Evolutionary conservation across 2,797 vertebrate genomes (phyloP).

Genomic region (Pseudocheirus occidentalis): DNA sequence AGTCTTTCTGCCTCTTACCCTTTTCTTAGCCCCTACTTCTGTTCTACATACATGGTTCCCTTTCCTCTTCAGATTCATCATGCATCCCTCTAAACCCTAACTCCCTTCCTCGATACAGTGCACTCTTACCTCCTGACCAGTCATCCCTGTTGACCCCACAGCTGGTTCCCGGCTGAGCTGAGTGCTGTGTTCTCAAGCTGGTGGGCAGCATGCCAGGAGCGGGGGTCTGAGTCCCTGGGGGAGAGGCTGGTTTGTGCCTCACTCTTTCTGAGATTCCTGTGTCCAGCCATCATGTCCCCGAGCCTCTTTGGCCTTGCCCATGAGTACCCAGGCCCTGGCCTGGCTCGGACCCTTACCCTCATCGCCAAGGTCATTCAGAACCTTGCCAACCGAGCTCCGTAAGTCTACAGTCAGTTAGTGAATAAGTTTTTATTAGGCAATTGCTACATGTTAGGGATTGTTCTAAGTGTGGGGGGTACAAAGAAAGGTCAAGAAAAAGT

Average conservation of each 20-base stretch:
- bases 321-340: conserved; percentile 90
- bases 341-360: conserved; percentile 91
- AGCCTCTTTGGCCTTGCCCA: conserved; percentile 94
- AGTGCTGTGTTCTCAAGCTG: conserved; percentile 92
- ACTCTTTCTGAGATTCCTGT: conserved; percentile 96
- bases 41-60: not conserved
- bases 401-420: not conserved
- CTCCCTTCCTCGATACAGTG: not conserved
- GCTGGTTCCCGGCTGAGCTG: conserved; percentile 92
- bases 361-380: conserved; percentile 98
- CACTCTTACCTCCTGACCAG: not conserved
- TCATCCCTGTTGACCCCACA: conserved; percentile 70
- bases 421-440: not conserved
- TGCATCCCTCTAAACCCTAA: not conserved
- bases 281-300: conserved; percentile 94
- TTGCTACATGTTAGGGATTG: not conserved
- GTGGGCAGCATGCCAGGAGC: conserved; percentile 88
- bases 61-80: not conserved
- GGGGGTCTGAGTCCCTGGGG: conserved; percentile 87
- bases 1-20: not conserved
- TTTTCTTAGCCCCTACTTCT: not conserved
- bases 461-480: not conserved
- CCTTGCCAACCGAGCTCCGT: conserved; percentile 94
- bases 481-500: not conserved
- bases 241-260: conserved; percentile 95